phyloP scores from a whole-genome alignment of 1,140 invertebrate genomes.

The Amyelois transitella region DNA sequence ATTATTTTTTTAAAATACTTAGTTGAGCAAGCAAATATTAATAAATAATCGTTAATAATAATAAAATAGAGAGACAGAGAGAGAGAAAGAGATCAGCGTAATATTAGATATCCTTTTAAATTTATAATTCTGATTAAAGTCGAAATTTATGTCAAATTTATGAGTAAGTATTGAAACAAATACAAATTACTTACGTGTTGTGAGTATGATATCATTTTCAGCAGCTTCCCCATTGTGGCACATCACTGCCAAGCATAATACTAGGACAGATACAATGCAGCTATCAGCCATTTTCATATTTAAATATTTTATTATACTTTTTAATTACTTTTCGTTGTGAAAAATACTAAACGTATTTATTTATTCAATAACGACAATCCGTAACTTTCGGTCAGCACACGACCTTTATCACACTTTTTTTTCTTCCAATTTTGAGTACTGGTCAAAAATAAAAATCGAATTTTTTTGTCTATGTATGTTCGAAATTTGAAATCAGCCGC shows the following conservation, averaged over 20 bases:
- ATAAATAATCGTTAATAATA: no score
- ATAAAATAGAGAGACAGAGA: no score
- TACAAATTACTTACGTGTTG: slow-evolving; percentile 41
- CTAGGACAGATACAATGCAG: slow-evolving; percentile 37
- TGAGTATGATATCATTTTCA: slow-evolving; percentile 38
- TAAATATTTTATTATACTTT: slow-evolving; percentile 3
- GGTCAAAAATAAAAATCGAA: not conserved
- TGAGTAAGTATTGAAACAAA: not conserved
- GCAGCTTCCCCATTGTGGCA: slow-evolving; percentile 48
- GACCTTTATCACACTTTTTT: not conserved
- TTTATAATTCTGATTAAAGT: no score
- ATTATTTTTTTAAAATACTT: no score
- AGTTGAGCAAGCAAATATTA: no score
- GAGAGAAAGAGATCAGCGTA: no score
- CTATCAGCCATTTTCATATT: slow-evolving; percentile 41
- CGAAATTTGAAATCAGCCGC: slow-evolving; percentile 31
- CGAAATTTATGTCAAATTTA: no score
- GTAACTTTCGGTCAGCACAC: slow-evolving; percentile 1
- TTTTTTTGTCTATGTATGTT: not conserved
- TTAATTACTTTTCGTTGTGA: not conserved
- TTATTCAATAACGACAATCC: slow-evolving; percentile 12
- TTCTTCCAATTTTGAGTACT: slow-evolving; percentile 3
- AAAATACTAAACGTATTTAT: not conserved
- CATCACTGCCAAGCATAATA: slow-evolving; percentile 45
- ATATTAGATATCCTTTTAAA: no score